Base-by-base conservation (phyloP, 2,888 invertebrate genomes). In the Neoascia interrupta region DNA sequence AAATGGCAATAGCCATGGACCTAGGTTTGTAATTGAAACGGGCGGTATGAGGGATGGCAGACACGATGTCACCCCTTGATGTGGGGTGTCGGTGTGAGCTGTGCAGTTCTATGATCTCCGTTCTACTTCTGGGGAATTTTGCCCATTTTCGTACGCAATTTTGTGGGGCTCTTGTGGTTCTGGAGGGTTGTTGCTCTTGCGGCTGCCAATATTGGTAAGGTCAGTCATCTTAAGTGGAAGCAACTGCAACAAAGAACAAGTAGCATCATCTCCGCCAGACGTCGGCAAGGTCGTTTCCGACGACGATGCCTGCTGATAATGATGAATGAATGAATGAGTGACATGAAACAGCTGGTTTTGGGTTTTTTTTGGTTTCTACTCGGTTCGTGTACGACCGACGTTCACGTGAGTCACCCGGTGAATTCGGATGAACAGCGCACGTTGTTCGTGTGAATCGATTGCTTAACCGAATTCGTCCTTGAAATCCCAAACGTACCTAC, bases 401-500 rank as follows among this genome's bases (percentile, higher is more conserved):
- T n/a, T n/a, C n/a, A n/a, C n/a, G n/a, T n/a, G n/a, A n/a, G 15
- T 10, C 36, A 6, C 21, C 58, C 23, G 47, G 10, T 58, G 58
- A 68, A 49, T 49, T 34, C 18, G 39, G 36, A 21, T 51, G 21
- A 56, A 51, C 26, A n/a, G n/a, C 15, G 1, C 6, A 19, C 54
- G 18, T 45, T 56, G 56, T 47, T 19, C 16, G n/a, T 37, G 49
- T 18, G 26, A 45, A 76, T 76, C 70, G 70, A 76, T 76, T 56
- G 31, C 10, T 19, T 36, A 56, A 16, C 23, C 36, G 56, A 45
- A 45, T 19, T 51, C 61, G 75, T 63, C 75, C 75, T 76, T 76
- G 75, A 70, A n/a, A n/a, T n/a, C n/a, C n/a, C n/a, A n/a, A n/a
- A n/a, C n/a, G n/a, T n/a, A n/a, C n/a, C n/a, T n/a, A n/a, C n/a